Percentiles rank a stretch among this genome's conserved stretches.
These are phyloP conservation scores for Oxystoma pomonae DNA, from an alignment of 2,888 invertebrate species.

Conservation along the genomic window DNA sequence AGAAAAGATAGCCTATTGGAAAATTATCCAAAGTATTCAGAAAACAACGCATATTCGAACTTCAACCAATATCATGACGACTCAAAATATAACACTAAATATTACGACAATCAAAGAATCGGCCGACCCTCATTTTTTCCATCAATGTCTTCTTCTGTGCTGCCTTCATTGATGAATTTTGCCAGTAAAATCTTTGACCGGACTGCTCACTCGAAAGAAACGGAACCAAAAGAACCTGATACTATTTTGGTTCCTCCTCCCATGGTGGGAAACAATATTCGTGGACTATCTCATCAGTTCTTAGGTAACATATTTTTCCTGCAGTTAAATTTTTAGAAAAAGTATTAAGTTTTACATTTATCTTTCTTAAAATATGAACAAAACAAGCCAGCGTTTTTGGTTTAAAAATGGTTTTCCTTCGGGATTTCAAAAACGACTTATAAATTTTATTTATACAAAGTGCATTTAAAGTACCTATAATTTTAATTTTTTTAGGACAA, in stretches of 20 bases:
- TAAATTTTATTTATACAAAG: too few relatives aligned
- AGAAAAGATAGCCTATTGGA: conserved; percentile 43
- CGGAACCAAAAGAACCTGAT: conserved; percentile 54
- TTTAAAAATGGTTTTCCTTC: too few relatives aligned
- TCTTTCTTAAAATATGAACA: too few relatives aligned
- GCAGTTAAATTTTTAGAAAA: too few relatives aligned
- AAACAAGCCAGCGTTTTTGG: too few relatives aligned
- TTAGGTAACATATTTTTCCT: too few relatives aligned
- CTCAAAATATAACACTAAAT: not conserved
- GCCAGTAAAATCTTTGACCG: conserved; percentile 31
- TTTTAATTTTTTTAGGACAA: too few relatives aligned
- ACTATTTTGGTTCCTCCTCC: conserved; percentile 70
- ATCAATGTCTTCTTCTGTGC: conserved; percentile 39
- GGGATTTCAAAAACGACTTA: too few relatives aligned
- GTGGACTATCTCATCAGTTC: not conserved
- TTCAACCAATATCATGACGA: not conserved
- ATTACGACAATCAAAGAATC: conserved; percentile 36
- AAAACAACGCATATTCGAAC: conserved; percentile 45
- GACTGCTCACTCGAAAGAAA: conserved; percentile 42
- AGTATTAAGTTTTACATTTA: too few relatives aligned
- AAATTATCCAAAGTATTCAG: conserved; percentile 50
- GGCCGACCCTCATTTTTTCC: conserved; percentile 43
- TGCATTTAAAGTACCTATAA: too few relatives aligned
- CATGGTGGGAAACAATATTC: conserved; percentile 44
- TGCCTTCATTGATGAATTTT: conserved; percentile 35